Conservation (phyloP, 1,140 invertebrate species). For the Bombus cullumanus region DNA sequence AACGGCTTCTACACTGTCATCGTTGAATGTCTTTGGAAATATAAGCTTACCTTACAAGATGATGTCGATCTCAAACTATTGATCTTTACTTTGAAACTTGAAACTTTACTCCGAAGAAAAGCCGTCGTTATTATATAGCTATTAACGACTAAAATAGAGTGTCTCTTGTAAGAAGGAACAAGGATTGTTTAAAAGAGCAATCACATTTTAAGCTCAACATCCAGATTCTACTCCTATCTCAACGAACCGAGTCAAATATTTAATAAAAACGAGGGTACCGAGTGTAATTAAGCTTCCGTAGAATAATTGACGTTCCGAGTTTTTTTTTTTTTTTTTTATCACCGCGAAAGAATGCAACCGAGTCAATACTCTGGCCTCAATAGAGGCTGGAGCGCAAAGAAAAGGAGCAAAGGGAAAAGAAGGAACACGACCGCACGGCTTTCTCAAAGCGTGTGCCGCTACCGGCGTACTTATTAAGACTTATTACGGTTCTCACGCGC, state of each 20-base stretch:
- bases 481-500: constrained; percentile 62
- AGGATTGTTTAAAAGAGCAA: not conserved
- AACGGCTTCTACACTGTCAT: not conserved
- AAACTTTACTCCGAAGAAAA: not conserved
- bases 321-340: not conserved
- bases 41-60: not conserved
- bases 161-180: not conserved
- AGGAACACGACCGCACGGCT: constrained; percentile 3
- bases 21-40: not conserved
- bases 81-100: not conserved
- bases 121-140: not conserved
- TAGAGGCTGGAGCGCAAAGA: not conserved
- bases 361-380: not conserved
- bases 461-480: constrained; percentile 61
- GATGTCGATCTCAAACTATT: not conserved
- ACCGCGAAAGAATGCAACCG: not conserved
- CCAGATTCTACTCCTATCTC: not conserved
- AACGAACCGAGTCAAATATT: not conserved
- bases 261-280: not conserved
- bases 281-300: constrained; percentile 37
- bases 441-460: constrained; percentile 40
- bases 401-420: not conserved
- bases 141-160: not conserved
- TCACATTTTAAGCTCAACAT: not conserved
- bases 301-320: not conserved